phyloP scores from a whole-genome alignment of 2,888 invertebrate species.

The Drosophila pseudotakahashii region DNA sequence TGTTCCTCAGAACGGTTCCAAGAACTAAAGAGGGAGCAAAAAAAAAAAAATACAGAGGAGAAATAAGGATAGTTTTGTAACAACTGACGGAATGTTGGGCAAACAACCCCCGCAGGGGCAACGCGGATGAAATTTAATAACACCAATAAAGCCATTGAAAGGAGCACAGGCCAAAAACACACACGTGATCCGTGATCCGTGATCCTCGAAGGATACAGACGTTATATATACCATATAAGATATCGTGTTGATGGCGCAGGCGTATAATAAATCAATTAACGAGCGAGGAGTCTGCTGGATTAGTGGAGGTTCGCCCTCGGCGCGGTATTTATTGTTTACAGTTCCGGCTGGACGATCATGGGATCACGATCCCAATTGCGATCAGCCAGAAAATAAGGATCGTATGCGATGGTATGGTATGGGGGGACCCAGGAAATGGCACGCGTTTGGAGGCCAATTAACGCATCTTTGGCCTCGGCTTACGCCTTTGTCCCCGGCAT shows the following conservation, averaged over 20 bases:
- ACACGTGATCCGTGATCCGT: background rate
- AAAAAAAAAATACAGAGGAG: background rate
- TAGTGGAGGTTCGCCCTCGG: slow-evolving; percentile 32
- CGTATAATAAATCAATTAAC: slow-evolving; percentile 75
- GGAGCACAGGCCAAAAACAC: slow-evolving; percentile 42
- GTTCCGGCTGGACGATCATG: slow-evolving; percentile 80
- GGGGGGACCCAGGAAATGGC: slow-evolving; percentile 58
- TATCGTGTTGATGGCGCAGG: slow-evolving; percentile 60
- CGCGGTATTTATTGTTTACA: slow-evolving; percentile 81
- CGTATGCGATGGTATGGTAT: background rate
- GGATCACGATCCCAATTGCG: slow-evolving; percentile 29
- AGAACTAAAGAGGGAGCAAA: slow-evolving; percentile 15
- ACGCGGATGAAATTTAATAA: slow-evolving; percentile 73
- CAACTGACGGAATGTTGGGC: slow-evolving; percentile 61
- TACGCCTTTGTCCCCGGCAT: slow-evolving; percentile 59
- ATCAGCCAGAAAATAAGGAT: slow-evolving; percentile 25
- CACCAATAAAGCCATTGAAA: slow-evolving; percentile 67
- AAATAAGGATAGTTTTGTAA: slow-evolving; percentile 51
- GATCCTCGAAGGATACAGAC: slow-evolving; percentile 12
- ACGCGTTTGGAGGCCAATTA: slow-evolving; percentile 70
- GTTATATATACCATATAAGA: too few relatives aligned
- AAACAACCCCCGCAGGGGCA: slow-evolving; percentile 44
- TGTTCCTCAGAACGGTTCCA: slow-evolving; percentile 46
- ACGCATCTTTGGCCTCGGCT: slow-evolving; percentile 58
- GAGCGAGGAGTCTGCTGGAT: slow-evolving; percentile 31